phyloP scores from a whole-genome alignment of 2,888 invertebrate species.

The Sphecodes monilicornis region DNA sequence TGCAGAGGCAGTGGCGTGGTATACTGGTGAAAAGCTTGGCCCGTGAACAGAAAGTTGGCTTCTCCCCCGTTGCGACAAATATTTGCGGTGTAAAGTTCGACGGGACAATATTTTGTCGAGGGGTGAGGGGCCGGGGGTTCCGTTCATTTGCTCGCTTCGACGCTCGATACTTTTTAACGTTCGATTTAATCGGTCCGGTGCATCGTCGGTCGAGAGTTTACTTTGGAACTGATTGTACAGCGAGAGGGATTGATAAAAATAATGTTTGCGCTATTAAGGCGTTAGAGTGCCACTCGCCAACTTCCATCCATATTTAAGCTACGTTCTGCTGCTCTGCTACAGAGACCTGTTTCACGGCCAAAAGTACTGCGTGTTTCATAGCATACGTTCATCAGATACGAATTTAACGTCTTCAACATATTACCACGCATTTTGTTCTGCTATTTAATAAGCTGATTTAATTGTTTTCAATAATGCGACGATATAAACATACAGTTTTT shows the following conservation, averaged over 20 bases:
- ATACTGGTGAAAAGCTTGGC: background rate
- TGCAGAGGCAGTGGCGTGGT: background rate
- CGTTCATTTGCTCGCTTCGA: slow-evolving; percentile 12
- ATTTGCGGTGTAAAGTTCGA: slow-evolving; percentile 39
- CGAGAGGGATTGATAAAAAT: slow-evolving; percentile 7
- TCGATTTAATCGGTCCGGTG: slow-evolving; percentile 7
- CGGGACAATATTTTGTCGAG: slow-evolving; percentile 23
- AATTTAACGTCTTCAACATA: no score
- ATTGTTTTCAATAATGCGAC: no score
- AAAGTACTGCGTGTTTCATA: background rate
- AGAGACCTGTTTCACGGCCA: background rate
- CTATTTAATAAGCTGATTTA: no score
- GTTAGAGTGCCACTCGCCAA: slow-evolving; percentile 6
- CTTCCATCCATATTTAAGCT: slow-evolving; percentile 2
- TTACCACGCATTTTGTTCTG: no score
- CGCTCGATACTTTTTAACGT: slow-evolving; percentile 22
- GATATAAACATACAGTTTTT: no score
- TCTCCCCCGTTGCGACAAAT: slow-evolving; percentile 33
- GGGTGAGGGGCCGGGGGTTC: background rate
- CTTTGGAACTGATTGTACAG: slow-evolving; percentile 11
- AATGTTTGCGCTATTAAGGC: slow-evolving; percentile 8
- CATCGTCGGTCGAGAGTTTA: slow-evolving; percentile 9
- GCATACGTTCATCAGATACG: background rate
- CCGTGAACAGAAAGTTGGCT: slow-evolving; percentile 2
- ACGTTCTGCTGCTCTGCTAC: background rate